A percentile compares a stretch with the other conserved stretches of the same genome.
phyloP scores from a whole-genome alignment of 2,113 vertebrate genomes.

The Dissostichus mawsoni region DNA sequence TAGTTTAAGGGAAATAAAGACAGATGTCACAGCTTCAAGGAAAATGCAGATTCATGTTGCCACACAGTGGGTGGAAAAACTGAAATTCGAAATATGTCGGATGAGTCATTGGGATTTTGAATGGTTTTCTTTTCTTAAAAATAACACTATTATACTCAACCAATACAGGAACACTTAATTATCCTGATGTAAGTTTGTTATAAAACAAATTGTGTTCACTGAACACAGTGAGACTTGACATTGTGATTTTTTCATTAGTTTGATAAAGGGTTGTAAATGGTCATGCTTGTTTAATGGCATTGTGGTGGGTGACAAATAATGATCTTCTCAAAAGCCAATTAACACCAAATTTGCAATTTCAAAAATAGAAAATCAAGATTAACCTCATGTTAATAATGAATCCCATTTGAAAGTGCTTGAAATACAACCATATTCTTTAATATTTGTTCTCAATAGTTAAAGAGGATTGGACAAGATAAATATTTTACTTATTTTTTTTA shows the following conservation, averaged over 20 bases:
- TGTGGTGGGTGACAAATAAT: background rate
- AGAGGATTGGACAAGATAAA: too few relatives aligned
- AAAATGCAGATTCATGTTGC: background rate
- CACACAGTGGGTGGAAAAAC: background rate
- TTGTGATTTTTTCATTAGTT: background rate
- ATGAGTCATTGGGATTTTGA: background rate
- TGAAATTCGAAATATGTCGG: background rate
- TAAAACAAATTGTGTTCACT: background rate
- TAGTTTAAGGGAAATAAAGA: background rate
- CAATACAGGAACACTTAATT: too few relatives aligned
- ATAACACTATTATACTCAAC: background rate
- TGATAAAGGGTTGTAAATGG: background rate
- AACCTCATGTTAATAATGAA: background rate
- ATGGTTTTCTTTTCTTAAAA: background rate
- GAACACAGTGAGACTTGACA: background rate
- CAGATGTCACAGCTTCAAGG: background rate
- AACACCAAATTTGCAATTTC: conserved; percentile 1
- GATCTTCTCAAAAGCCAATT: conserved; percentile 7
- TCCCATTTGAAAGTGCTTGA: background rate
- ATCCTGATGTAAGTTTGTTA: too few relatives aligned
- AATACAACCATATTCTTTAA: background rate
- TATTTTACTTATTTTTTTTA: background rate
- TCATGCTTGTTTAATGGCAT: background rate
- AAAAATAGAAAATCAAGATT: background rate
- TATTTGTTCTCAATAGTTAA: background rate